A percentile compares a stretch with the other conserved stretches of the same genome.
These are phyloP conservation scores for Oreohelix idahoensis DNA, from an alignment of 1,140 invertebrate genomes.

Conservation along the genomic window DNA sequence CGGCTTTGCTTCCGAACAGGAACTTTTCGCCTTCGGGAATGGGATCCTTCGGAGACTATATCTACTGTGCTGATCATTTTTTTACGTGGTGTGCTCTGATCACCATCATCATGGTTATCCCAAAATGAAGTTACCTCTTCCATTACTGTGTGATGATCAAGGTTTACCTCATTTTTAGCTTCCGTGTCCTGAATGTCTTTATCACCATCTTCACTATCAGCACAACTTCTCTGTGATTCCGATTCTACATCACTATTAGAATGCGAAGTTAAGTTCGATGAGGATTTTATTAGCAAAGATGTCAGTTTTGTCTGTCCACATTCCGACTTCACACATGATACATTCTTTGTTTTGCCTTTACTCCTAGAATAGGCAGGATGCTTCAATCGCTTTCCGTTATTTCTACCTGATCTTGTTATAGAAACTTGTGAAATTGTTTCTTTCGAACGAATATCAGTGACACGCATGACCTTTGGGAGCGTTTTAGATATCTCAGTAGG, in stretches of 20 bases:
- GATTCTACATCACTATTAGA: background rate
- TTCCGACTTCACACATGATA: background rate
- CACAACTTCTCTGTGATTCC: background rate
- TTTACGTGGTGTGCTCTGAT: conserved; percentile 43
- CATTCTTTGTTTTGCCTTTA: background rate
- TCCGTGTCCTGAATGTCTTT: background rate
- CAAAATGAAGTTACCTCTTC: conserved; percentile 57
- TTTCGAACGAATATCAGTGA: background rate
- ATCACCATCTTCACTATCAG: background rate
- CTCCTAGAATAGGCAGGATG: background rate
- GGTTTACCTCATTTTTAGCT: background rate
- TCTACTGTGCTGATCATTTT: background rate
- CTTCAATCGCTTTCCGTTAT: background rate
- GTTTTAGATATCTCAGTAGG: background rate
- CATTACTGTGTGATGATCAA: background rate
- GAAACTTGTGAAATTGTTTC: background rate
- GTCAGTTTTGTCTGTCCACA: background rate
- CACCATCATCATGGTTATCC: conserved; percentile 58
- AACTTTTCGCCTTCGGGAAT: background rate
- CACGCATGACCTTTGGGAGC: background rate
- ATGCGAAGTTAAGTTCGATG: background rate
- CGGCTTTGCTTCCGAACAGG: background rate
- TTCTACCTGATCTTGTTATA: background rate
- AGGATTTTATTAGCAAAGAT: background rate
- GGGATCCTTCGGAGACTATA: background rate